phyloP scores from a whole-genome alignment of 2,797 vertebrate genomes.

The Pteropus rufus region DNA sequence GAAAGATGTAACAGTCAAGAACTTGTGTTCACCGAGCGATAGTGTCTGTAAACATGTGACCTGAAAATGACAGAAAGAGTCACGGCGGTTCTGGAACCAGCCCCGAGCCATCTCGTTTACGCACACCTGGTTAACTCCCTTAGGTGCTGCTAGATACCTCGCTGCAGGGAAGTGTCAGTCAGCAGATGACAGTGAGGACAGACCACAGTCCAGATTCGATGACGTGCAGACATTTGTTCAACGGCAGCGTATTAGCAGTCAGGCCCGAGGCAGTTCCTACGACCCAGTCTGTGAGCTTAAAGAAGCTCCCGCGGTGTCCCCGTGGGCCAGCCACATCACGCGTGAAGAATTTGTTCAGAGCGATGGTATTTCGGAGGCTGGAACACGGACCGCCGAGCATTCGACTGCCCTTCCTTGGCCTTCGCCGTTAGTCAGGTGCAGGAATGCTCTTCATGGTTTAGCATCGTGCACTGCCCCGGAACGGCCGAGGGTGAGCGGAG shows the following conservation, averaged over 20 bases:
- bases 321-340: fast-evolving
- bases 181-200: background rate
- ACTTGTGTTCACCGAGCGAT: background rate
- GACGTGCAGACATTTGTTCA: background rate
- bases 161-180: background rate
- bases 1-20: background rate
- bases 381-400: background rate
- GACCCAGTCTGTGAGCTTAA: background rate
- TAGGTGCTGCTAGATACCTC: fast-evolving
- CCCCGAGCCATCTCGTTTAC: fast-evolving
- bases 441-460: background rate
- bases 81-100: background rate
- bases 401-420: background rate
- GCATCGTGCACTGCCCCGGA: too few relatives aligned
- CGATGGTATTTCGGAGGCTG: background rate
- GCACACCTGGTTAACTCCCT: background rate
- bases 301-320: fast-evolving
- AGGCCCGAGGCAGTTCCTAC: background rate
- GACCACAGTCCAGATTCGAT: background rate
- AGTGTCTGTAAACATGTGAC: background rate
- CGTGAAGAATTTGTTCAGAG: background rate
- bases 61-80: background rate
- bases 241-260: background rate
- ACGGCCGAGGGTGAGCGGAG: fast-evolving
- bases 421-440: background rate